These are phyloP conservation scores for Drosophila asahinai DNA, from an alignment of 1,140 invertebrate genomes.

Conservation along the genomic window DNA sequence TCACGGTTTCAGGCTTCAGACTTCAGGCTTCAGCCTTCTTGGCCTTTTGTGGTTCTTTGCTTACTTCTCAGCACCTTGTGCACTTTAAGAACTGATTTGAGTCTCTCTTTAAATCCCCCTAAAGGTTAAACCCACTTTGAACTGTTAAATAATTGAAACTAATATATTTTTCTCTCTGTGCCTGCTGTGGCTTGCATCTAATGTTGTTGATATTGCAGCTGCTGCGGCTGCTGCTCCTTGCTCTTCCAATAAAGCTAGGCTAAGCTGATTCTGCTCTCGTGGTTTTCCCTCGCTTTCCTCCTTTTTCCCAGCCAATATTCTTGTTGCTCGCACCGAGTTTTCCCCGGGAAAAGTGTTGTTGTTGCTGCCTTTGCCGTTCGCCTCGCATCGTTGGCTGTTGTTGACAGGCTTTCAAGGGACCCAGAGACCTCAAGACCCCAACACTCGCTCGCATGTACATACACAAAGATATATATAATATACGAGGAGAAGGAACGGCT, in stretches of 20 bases:
- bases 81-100: background rate
- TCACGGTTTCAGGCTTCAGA: background rate
- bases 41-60: slow-evolving; percentile 7
- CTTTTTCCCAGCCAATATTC: slow-evolving; percentile 31
- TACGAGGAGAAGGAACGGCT: too few relatives aligned
- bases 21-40: slow-evolving; percentile 4
- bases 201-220: slow-evolving; percentile 11
- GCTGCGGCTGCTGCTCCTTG: background rate
- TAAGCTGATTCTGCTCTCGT: slow-evolving; percentile 18
- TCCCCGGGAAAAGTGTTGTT: background rate
- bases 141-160: background rate
- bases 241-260: slow-evolving; percentile 1
- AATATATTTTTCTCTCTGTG: background rate
- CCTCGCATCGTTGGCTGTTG: slow-evolving; percentile 51
- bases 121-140: too few relatives aligned
- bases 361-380: slow-evolving; percentile 16
- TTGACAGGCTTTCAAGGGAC: slow-evolving; percentile 65
- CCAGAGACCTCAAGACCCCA: slow-evolving; percentile 24
- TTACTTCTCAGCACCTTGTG: slow-evolving; percentile 1
- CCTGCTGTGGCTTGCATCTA: slow-evolving; percentile 4
- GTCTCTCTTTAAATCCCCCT: background rate
- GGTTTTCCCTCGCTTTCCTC: background rate
- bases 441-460: slow-evolving; percentile 6
- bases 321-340: background rate
- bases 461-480: slow-evolving; percentile 18